Evolutionary conservation across 2,888 invertebrate genomes (phyloP).

Genomic region (Amblyjoppa fuscipennis): DNA sequence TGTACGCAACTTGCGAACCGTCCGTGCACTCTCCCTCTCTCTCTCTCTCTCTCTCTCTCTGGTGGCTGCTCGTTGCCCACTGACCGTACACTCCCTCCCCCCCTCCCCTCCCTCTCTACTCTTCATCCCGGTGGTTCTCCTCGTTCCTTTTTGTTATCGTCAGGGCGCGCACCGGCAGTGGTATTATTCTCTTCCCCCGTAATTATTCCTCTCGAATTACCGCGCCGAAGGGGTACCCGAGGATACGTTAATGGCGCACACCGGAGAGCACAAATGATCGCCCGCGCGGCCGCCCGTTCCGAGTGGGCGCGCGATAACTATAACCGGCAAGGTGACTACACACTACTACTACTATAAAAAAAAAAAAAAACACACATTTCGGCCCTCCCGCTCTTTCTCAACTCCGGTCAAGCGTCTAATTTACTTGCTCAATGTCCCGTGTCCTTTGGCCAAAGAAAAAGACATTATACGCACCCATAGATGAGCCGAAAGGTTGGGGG

Average conservation of each 20-base stretch:
- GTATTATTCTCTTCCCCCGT: constrained; percentile 74
- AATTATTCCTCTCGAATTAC: constrained; percentile 82
- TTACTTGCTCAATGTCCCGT: neutral
- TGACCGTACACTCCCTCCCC: constrained; percentile 56
- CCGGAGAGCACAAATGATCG: constrained; percentile 56
- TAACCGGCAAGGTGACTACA: constrained; percentile 56
- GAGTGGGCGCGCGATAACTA: constrained; percentile 63
- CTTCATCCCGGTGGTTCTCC: neutral
- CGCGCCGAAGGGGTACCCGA: constrained; percentile 75
- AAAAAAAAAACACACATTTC: too few species aligned
- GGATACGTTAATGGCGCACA: constrained; percentile 78
- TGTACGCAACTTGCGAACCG: constrained; percentile 49
- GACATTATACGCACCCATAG: neutral
- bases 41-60: constrained; percentile 24
- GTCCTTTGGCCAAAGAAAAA: neutral
- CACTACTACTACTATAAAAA: neutral
- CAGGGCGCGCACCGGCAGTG: constrained; percentile 56
- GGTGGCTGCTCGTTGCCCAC: constrained; percentile 54
- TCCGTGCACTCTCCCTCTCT: neutral
- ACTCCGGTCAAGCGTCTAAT: neutral
- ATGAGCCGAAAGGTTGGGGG: neutral
- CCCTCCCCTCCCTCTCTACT: constrained; percentile 39
- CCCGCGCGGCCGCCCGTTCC: constrained; percentile 40
- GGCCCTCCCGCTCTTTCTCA: neutral
- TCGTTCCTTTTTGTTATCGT: constrained; percentile 47